Evolutionary conservation across 2,113 vertebrate species (phyloP).

Genomic region (Sarotherodon lohbergeri): DNA sequence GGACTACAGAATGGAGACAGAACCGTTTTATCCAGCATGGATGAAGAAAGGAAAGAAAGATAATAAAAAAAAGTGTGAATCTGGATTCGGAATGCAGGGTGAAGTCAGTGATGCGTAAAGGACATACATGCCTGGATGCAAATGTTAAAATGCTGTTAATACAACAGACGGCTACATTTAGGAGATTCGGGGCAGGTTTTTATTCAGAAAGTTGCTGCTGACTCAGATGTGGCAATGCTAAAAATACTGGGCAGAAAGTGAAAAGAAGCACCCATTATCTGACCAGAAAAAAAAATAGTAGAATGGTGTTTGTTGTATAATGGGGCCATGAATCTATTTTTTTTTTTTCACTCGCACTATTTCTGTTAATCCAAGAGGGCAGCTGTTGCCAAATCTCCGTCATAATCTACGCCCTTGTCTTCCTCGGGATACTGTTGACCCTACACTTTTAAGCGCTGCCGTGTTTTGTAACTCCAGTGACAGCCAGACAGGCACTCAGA

Average conservation of each 20-base stretch:
- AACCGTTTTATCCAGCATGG: conserved; percentile 4
- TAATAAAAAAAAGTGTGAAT: not conserved
- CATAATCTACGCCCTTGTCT: conserved; percentile 52
- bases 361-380: conserved; percentile 55
- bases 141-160: not conserved
- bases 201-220: not conserved
- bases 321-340: conserved; percentile 27
- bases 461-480: conserved; percentile 24
- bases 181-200: not conserved
- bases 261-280: not conserved
- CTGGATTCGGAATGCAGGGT: not conserved
- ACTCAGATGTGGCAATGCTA: not conserved
- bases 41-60: not conserved
- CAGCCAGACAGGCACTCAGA: conserved; percentile 21
- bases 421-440: conserved; percentile 32
- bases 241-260: not conserved
- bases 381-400: conserved; percentile 48
- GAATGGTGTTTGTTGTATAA: conserved; percentile 29
- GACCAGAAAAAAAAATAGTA: not conserved
- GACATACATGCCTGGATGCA: not conserved
- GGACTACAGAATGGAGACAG: conserved; percentile 35
- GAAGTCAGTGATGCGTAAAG: not conserved
- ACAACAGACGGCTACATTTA: not conserved
- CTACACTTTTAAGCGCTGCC: conserved; percentile 9
- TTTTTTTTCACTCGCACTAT: conserved; percentile 18